These are phyloP conservation scores for Caerostris darwini DNA, from an alignment of 1,140 invertebrate species.

Conservation along the genomic window DNA sequence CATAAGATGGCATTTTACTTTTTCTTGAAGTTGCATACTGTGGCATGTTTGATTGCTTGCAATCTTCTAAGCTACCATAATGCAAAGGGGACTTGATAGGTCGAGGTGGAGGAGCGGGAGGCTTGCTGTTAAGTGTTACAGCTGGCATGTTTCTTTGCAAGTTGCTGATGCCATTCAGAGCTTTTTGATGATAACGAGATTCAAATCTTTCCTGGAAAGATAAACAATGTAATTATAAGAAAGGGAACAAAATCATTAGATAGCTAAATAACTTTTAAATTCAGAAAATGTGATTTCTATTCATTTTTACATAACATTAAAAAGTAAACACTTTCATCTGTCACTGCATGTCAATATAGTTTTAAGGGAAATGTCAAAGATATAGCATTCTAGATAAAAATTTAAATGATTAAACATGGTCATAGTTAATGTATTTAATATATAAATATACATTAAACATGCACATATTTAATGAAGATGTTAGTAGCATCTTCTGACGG, in stretches of 20 bases:
- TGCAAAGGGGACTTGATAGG: not conserved
- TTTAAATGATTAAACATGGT: no score
- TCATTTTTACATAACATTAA: no score
- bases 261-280: no score
- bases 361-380: no score
- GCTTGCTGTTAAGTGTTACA: slow-evolving; percentile 54
- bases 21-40: slow-evolving; percentile 54
- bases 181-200: slow-evolving; percentile 52
- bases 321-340: no score
- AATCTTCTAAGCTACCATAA: slow-evolving; percentile 58
- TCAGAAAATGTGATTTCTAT: no score
- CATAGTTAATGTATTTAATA: no score
- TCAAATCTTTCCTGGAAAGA: slow-evolving; percentile 50
- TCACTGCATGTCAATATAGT: no score
- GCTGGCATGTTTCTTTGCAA: slow-evolving; percentile 16
- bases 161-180: not conserved
- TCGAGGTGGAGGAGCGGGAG: slow-evolving; percentile 62
- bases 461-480: no score
- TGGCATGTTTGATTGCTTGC: slow-evolving; percentile 27
- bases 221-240: not conserved
- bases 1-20: slow-evolving; percentile 39
- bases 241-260: not conserved
- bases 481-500: no score
- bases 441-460: no score
- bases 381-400: no score